Percentiles rank a stretch among this genome's conserved stretches.
These are phyloP conservation scores for Meriones psammophilus DNA, from an alignment of 2,797 vertebrate genomes.

Conservation along the genomic window DNA sequence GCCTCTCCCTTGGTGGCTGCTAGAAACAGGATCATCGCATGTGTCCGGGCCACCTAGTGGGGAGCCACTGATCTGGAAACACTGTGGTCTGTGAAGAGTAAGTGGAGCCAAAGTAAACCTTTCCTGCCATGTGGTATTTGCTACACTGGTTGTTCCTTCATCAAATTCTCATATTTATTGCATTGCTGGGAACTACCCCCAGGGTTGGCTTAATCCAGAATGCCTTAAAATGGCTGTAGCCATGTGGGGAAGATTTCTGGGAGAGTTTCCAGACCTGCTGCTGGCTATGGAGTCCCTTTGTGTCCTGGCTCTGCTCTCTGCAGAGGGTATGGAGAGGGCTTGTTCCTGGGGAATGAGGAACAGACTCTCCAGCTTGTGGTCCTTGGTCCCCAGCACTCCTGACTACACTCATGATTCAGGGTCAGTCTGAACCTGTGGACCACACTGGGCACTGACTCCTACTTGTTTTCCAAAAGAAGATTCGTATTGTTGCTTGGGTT, in stretches of 20 bases:
- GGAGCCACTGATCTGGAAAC: slow-evolving; percentile 86
- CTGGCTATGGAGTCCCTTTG: not conserved
- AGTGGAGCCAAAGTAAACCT: slow-evolving; percentile 70
- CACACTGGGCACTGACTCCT: not conserved
- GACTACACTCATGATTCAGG: slow-evolving; percentile 89
- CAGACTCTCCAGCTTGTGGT: not conserved
- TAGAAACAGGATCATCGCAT: not conserved
- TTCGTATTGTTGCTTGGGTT: slow-evolving; percentile 14
- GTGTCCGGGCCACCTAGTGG: not conserved
- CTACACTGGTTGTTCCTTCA: slow-evolving; percentile 74
- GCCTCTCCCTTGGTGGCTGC: slow-evolving; percentile 21
- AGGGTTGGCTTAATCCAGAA: slow-evolving; percentile 4
- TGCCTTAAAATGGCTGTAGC: not conserved
- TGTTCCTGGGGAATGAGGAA: not conserved
- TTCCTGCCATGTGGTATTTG: not conserved
- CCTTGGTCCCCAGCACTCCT: slow-evolving; percentile 58
- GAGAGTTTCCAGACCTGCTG: not conserved
- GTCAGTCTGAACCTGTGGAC: slow-evolving; percentile 60
- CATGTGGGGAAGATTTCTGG: not conserved
- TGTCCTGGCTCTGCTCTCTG: not conserved
- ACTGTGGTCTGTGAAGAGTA: slow-evolving; percentile 88
- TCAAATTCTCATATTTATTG: slow-evolving; percentile 89
- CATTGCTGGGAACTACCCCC: slow-evolving; percentile 75
- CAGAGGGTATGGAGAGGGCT: not conserved
- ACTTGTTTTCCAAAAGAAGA: not conserved